Evolutionary conservation across 2,888 invertebrate species (phyloP).

Genomic region (Stenotaenia linearis): DNA sequence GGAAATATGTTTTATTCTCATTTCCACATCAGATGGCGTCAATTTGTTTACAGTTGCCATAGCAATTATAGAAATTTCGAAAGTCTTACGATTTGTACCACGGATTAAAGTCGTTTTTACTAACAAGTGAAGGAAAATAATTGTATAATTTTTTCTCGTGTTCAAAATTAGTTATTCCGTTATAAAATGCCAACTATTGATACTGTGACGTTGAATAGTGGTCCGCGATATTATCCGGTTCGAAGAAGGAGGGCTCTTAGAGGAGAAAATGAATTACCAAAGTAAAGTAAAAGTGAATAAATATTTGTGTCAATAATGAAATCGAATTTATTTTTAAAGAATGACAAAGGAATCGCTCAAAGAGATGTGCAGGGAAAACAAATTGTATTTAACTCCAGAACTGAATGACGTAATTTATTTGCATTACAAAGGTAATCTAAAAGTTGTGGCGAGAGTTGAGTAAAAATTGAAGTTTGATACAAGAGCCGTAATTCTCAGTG

Average conservation of each 20-base stretch:
- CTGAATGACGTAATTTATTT: constrained; percentile 90
- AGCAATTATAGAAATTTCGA: neutral
- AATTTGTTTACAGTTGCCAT: neutral
- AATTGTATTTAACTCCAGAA: constrained; percentile 78
- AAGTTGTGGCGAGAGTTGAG: neutral
- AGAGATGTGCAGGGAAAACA: constrained; percentile 75
- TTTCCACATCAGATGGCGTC: neutral
- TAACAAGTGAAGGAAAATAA: too few relatives aligned
- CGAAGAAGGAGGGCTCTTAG: neutral
- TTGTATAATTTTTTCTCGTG: neutral
- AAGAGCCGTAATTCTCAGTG: too few relatives aligned
- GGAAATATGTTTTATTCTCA: neutral
- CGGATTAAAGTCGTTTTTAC: too few relatives aligned
- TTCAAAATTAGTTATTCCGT: too few relatives aligned
- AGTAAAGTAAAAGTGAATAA: neutral
- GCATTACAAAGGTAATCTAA: constrained; percentile 73
- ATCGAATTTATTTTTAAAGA: constrained; percentile 47
- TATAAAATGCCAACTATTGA: constrained; percentile 11
- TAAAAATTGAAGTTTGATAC: too few relatives aligned
- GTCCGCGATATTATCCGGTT: neutral
- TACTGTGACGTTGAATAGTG: neutral
- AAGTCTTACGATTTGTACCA: too few relatives aligned
- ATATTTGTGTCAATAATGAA: neutral
- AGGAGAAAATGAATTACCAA: neutral
- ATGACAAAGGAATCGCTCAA: constrained; percentile 78